These are phyloP conservation scores for Lota lota DNA, from an alignment of 2,113 vertebrate species.

Conservation along the genomic window DNA sequence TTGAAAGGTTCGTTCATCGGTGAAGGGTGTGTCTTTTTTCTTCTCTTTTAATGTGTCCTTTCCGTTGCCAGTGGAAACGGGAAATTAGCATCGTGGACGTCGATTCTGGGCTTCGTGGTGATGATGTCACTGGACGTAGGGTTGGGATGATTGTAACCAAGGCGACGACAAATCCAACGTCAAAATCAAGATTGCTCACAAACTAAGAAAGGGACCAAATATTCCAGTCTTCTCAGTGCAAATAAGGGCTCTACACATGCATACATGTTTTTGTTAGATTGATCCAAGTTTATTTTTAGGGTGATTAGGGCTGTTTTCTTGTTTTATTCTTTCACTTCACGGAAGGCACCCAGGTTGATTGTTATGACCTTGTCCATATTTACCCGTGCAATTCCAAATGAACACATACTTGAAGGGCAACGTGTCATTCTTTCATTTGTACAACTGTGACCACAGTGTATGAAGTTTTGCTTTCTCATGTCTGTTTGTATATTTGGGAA, in stretches of 20 bases:
- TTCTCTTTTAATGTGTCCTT: too few species aligned
- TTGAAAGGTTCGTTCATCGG: too few species aligned
- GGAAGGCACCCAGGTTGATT: not conserved
- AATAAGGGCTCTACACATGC: not conserved
- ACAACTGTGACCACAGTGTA: not conserved
- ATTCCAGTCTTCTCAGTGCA: conserved; percentile 7
- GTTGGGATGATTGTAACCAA: conserved; percentile 75
- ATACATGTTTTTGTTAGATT: not conserved
- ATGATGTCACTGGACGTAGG: conserved; percentile 99
- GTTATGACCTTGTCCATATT: not conserved
- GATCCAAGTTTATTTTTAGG: not conserved
- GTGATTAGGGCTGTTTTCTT: too few species aligned
- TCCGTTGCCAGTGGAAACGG: conserved; percentile 83
- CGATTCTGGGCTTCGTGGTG: conserved; percentile 90
- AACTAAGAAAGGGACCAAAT: conserved; percentile 46
- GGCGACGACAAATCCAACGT: not conserved
- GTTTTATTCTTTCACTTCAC: not conserved
- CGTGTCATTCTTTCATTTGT: not conserved
- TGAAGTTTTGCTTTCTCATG: too few species aligned
- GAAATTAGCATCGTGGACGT: conserved; percentile 91
- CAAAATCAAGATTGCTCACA: conserved; percentile 8
- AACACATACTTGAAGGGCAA: conserved; percentile 3
- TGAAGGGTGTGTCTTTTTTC: too few species aligned
- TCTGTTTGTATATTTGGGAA: not conserved
- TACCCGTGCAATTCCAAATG: not conserved